These are phyloP conservation scores for Orthosia incerta DNA, from an alignment of 2,888 invertebrate genomes.

Conservation along the genomic window DNA sequence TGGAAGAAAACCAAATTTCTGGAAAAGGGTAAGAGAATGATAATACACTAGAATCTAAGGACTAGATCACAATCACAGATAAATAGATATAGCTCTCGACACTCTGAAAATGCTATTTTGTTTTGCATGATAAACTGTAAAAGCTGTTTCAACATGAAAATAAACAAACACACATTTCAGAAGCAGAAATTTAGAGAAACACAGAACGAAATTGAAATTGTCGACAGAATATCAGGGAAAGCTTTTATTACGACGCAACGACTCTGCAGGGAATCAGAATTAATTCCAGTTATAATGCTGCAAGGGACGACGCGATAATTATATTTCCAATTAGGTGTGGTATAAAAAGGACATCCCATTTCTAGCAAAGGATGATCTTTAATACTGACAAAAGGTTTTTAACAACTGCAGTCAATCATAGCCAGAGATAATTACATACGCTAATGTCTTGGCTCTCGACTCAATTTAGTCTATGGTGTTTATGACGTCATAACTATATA, in stretches of 20 bases:
- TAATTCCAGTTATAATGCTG: constrained; percentile 22
- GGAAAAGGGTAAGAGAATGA: too few species aligned
- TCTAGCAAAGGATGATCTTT: constrained; percentile 6
- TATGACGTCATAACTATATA: constrained; percentile 69
- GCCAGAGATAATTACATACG: constrained; percentile 71
- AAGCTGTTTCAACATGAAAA: not conserved
- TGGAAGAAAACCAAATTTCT: too few species aligned
- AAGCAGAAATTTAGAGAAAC: not conserved
- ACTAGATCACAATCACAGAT: not conserved
- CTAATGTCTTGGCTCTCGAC: constrained; percentile 66
- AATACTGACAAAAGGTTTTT: constrained; percentile 54
- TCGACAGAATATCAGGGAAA: constrained; percentile 21
- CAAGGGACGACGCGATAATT: constrained; percentile 27
- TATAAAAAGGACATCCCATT: constrained; percentile 11
- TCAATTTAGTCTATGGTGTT: constrained; percentile 60
- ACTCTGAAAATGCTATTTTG: not conserved
- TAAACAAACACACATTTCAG: not conserved
- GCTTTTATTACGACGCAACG: constrained; percentile 21
- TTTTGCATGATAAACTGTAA: not conserved
- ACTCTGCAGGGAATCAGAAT: constrained; percentile 20
- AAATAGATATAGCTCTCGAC: not conserved
- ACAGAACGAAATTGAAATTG: constrained; percentile 11
- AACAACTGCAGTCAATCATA: constrained; percentile 63
- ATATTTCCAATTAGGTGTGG: constrained; percentile 37
- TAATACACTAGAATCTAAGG: too few species aligned